A percentile compares a stretch with the other conserved stretches of the same genome.
phyloP scores from a whole-genome alignment of 2,888 invertebrate species.

The Clitarchus hookeri region DNA sequence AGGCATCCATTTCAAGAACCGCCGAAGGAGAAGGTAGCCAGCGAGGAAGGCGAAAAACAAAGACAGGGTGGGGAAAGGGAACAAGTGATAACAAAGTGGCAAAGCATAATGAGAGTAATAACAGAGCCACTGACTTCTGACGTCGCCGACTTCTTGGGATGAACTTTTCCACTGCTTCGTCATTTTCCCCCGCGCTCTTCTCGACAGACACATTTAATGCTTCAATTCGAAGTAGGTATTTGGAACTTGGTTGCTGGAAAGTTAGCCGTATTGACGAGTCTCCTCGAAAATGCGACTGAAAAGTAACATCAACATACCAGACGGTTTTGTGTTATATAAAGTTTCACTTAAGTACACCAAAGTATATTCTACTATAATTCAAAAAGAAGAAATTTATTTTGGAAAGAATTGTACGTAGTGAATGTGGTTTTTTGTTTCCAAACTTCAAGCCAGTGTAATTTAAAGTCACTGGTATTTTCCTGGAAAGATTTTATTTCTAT shows the following conservation, averaged over 20 bases:
- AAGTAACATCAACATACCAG: no score
- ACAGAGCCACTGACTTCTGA: not conserved
- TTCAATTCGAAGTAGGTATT: not conserved
- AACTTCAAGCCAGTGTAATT: no score
- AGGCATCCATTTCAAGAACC: constrained; percentile 6
- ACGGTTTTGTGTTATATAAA: no score
- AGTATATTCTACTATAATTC: no score
- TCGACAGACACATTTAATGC: not conserved
- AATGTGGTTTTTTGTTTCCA: no score
- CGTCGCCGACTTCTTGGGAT: not conserved
- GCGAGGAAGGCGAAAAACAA: not conserved
- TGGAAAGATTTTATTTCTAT: no score
- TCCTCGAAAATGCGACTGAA: no score
- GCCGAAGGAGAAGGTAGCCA: constrained; percentile 5
- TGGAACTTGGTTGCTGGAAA: not conserved
- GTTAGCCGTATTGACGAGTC: not conserved
- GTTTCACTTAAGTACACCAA: no score
- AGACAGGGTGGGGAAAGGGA: not conserved
- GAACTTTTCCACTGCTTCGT: not conserved
- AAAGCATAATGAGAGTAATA: constrained; percentile 3
- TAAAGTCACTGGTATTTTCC: no score
- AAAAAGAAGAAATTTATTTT: no score
- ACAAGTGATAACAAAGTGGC: not conserved
- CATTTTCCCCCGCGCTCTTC: not conserved
- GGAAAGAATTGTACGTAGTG: no score